Evolutionary conservation across 2,888 invertebrate species (phyloP).

Genomic region (Trichogramma dendrolimi): DNA sequence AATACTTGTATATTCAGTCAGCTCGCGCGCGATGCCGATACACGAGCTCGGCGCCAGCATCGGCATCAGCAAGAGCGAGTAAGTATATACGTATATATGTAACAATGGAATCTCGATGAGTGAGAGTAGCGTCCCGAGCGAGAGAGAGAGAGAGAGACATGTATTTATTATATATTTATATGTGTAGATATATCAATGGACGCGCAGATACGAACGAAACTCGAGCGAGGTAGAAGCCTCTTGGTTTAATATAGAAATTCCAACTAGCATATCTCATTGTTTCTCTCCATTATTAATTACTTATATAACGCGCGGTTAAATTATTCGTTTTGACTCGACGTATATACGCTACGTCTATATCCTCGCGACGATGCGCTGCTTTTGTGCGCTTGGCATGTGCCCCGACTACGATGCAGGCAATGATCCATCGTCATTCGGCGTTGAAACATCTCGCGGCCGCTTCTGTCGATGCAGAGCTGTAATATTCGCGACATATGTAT

Average conservation of each 20-base stretch:
- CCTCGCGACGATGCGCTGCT: too few species aligned
- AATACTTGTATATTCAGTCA: slow-evolving; percentile 20
- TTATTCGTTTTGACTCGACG: slow-evolving; percentile 18
- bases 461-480: too few species aligned
- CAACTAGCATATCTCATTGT: slow-evolving; percentile 2
- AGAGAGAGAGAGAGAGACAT: not conserved
- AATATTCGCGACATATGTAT: too few species aligned
- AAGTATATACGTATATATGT: too few species aligned
- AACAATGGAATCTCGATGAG: slow-evolving; percentile 21
- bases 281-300: slow-evolving; percentile 26
- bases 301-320: slow-evolving; percentile 20
- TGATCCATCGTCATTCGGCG: slow-evolving; percentile 1
- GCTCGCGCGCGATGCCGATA: slow-evolving; percentile 4
- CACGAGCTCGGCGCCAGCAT: not conserved
- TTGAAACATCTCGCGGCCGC: not conserved
- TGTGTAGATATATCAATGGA: too few species aligned
- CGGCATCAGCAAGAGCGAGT: too few species aligned
- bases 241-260: slow-evolving; percentile 22
- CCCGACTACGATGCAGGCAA: not conserved
- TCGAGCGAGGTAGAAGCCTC: too few species aligned
- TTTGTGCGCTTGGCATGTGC: too few species aligned
- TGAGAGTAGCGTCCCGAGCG: not conserved
- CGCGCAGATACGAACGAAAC: too few species aligned
- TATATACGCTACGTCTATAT: not conserved
- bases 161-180: too few species aligned